Evolutionary conservation across 2,113 vertebrate species (phyloP).

Genomic region (Neotoma lepida): DNA sequence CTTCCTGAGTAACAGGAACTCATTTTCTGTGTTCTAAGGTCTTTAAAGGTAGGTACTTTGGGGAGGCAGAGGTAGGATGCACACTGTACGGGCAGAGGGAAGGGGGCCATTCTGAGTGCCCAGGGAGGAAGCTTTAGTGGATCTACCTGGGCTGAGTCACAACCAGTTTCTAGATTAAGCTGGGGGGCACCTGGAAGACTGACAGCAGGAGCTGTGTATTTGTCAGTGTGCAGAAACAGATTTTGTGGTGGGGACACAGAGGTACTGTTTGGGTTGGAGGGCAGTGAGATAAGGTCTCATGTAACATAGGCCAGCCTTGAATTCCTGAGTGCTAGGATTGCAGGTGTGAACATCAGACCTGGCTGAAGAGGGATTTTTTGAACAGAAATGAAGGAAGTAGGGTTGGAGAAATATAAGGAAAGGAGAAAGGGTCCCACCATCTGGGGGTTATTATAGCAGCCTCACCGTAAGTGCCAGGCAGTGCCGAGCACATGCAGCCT

Average conservation of each 20-base stretch:
- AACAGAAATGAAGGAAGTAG: not conserved
- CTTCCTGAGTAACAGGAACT: not conserved
- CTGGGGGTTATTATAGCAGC: no score
- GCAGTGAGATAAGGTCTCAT: not conserved
- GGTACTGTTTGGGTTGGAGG: not conserved
- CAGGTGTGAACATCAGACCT: no score
- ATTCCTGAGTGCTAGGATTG: not conserved
- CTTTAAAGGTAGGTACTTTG: rapidly evolving
- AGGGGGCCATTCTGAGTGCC: not conserved
- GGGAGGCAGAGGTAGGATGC: not conserved
- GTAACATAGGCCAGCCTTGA: not conserved
- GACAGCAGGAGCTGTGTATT: not conserved
- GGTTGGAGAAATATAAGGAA: not conserved
- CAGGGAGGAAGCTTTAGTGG: not conserved
- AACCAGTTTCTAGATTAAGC: no score
- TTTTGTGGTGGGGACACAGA: not conserved
- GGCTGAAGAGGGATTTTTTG: not conserved
- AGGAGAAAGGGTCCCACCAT: not conserved
- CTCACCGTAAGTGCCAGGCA: conserved; percentile 93
- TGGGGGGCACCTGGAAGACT: not conserved
- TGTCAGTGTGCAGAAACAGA: not conserved
- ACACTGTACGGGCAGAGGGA: not conserved
- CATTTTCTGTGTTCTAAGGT: not conserved
- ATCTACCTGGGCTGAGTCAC: rapidly evolving
- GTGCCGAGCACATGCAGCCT: conserved; percentile 92